These are phyloP conservation scores for Cantharis lateralis DNA, from an alignment of 2,888 invertebrate genomes.

Conservation along the genomic window DNA sequence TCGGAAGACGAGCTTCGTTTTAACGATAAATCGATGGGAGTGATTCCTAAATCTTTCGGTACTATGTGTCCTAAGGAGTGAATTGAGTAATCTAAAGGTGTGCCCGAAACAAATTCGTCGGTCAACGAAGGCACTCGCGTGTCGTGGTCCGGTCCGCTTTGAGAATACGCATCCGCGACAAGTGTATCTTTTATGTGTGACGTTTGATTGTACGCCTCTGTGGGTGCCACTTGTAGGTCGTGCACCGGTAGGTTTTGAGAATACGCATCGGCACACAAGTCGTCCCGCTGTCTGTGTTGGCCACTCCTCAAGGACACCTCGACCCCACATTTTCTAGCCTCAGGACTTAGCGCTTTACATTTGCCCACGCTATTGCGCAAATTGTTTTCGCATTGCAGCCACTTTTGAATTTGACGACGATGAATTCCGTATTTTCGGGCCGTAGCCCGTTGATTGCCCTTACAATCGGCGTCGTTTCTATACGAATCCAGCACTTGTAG, in stretches of 20 bases:
- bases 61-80: conserved; percentile 43
- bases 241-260: conserved; percentile 12
- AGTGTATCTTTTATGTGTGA: conserved; percentile 32
- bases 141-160: conserved; percentile 25
- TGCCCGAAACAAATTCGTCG: conserved; percentile 4
- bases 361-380: conserved; percentile 74
- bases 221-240: conserved; percentile 9
- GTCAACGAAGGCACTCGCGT: conserved; percentile 46
- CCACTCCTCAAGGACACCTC: conserved; percentile 49
- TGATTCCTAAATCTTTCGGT: conserved; percentile 38
- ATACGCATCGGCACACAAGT: conserved; percentile 39
- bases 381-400: conserved; percentile 84
- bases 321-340: conserved; percentile 43
- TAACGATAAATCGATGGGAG: conserved; percentile 55
- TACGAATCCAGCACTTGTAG: conserved; percentile 88
- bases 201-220: conserved; percentile 16
- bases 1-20: conserved; percentile 45
- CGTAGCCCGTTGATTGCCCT: conserved; percentile 87
- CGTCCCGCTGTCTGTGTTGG: conserved; percentile 54
- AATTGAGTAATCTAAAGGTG: conserved; percentile 50
- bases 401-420: conserved; percentile 88
- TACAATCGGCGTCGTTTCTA: conserved; percentile 82
- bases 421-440: conserved; percentile 90
- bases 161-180: conserved; percentile 41
- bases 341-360: conserved; percentile 40